These are phyloP conservation scores for Drosophila austrosaltans DNA, from an alignment of 2,888 invertebrate genomes.

Conservation along the genomic window DNA sequence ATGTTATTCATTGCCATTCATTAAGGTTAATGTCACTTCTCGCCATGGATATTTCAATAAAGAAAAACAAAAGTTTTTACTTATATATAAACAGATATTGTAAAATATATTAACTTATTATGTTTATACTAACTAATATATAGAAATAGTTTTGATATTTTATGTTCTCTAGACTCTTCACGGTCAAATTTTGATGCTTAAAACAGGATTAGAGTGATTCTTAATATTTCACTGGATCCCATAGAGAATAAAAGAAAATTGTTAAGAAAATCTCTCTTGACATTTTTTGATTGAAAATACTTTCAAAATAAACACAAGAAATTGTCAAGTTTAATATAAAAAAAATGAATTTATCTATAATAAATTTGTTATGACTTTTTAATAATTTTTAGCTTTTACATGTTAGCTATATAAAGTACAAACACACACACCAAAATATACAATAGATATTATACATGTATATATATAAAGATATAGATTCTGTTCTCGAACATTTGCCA, in stretches of 20 bases:
- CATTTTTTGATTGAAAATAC: constrained; percentile 3
- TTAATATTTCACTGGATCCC: no score
- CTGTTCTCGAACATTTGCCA: constrained; percentile 21
- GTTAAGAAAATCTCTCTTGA: background rate
- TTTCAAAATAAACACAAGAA: background rate
- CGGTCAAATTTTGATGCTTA: no score
- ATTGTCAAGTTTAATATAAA: no score
- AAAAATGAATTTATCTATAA: no score
- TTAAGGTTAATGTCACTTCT: constrained; percentile 69
- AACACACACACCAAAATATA: constrained; percentile 1
- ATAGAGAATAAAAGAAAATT: no score
- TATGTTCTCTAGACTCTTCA: no score
- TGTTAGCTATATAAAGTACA: constrained; percentile 14
- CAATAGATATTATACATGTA: constrained; percentile 25
- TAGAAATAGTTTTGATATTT: no score
- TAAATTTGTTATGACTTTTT: background rate
- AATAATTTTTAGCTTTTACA: constrained; percentile 18
- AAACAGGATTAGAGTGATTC: no score
- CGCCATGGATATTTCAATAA: constrained; percentile 41
- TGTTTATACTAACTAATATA: no score
- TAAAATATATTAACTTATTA: constrained; percentile 13
- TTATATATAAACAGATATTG: constrained; percentile 4
- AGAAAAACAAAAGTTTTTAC: constrained; percentile 23
- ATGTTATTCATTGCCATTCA: constrained; percentile 57
- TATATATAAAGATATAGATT: constrained; percentile 17